These are phyloP conservation scores for Athene noctua DNA, from an alignment of 2,113 vertebrate species.

Conservation along the genomic window DNA sequence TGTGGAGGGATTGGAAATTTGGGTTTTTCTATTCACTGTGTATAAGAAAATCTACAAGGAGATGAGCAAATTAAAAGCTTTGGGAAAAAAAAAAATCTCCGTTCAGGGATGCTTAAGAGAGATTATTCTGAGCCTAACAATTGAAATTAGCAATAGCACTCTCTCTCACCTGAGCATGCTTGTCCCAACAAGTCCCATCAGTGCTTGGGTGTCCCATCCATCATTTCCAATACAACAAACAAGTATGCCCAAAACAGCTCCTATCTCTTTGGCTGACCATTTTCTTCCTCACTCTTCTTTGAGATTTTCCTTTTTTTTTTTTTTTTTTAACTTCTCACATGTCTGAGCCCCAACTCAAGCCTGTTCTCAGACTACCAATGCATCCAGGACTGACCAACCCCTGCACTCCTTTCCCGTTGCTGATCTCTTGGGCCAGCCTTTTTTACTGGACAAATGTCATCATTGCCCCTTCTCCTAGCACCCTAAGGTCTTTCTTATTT, in stretches of 20 bases:
- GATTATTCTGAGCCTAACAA: background rate
- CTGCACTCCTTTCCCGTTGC: background rate
- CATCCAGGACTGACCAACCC: background rate
- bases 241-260: background rate
- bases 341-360: background rate
- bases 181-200: background rate
- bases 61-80: background rate
- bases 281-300: background rate
- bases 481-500: background rate
- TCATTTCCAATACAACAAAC: background rate
- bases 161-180: background rate
- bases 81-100: background rate
- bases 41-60: background rate
- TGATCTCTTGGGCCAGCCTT: background rate
- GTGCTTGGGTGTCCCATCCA: background rate
- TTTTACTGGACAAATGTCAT: background rate
- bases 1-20: background rate
- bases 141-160: background rate
- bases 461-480: background rate
- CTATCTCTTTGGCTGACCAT: background rate
- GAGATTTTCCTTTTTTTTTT: background rate
- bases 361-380: fast-evolving
- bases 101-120: background rate
- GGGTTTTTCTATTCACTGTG: background rate
- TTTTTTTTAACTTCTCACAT: background rate